A percentile compares a stretch with the other conserved stretches of the same genome.
These are phyloP conservation scores for Tapirus terrestris DNA, from an alignment of 2,113 vertebrate genomes.

Conservation along the genomic window DNA sequence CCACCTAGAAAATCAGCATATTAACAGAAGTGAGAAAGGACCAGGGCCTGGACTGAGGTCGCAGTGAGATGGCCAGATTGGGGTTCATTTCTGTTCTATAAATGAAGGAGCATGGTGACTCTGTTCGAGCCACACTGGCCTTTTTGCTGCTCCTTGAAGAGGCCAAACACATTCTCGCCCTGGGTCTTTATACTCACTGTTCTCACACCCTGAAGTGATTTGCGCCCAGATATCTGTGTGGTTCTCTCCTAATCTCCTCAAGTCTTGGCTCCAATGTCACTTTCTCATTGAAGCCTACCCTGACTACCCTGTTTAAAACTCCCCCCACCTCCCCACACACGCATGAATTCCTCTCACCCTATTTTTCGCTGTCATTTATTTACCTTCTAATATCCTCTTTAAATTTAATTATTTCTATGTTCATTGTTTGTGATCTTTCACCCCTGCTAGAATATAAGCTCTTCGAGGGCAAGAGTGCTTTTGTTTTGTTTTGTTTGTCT, in stretches of 20 bases:
- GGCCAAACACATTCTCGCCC: too few relatives aligned
- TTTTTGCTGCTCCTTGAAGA: background rate
- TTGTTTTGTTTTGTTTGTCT: background rate
- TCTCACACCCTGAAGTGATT: background rate
- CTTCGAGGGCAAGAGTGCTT: background rate
- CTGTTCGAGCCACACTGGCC: background rate
- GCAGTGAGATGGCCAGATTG: background rate
- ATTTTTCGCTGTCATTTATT: background rate
- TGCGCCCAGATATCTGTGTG: background rate
- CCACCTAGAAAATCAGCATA: background rate
- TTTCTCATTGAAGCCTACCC: background rate
- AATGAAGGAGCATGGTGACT: background rate
- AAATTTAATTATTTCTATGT: background rate
- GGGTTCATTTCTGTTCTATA: background rate
- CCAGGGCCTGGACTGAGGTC: background rate
- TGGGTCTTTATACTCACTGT: background rate
- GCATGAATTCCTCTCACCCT: background rate
- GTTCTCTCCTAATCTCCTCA: background rate
- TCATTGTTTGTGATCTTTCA: background rate
- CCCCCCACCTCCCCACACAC: accelerated
- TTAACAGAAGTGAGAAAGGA: background rate
- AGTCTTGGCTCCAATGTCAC: background rate
- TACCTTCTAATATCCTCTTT: background rate
- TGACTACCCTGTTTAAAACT: background rate
- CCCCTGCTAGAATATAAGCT: background rate